Base-by-base conservation (phyloP, 2,888 invertebrate species). In the Chloroclystis v-ata region DNA sequence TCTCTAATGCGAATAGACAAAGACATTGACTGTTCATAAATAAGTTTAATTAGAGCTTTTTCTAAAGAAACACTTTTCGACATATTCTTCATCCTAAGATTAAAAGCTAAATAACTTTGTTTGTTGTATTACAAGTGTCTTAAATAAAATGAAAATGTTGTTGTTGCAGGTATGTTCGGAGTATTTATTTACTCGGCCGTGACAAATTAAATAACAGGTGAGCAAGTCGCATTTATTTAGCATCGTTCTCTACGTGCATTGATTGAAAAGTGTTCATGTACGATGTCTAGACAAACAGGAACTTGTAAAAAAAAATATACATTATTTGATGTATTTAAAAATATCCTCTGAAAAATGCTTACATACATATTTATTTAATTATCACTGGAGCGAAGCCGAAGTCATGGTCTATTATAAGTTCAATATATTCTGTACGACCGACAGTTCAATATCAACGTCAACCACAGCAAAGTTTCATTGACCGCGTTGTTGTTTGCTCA, bases 401-500 rank as follows among this genome's bases (percentile, higher is more conserved):
- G 20, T 14, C n/a, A 14, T 32, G 14, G 13, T n/a, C 14, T 33
- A n/a, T 33, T 0, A 33, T 14, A 16, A 60, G 64, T 61, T 54
- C 52, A 61, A 59, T 62, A 56, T 51, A 52, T 59, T 55, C 46
- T 57, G 52, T 53, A 59, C 59, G 58, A 55, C 58, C n/a, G n/a
- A n/a, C n/a, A 54, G 53, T 53, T 54, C 51, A 62, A 52, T 48
- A 55, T 55, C 52, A 49, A 47, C 37, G 24, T 54, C 52, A 52
- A 48, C 39, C 30, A 38, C 43, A 41, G 29, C 47, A 47, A 50
- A 50, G 57, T 57, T 50, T 52, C 57, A 47, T 57, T 57, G 54
- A 55, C 57, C 53, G 49, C 37, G 48, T 42, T 52, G 47, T 51
- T 56, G 44, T 58, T 54, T 38, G 51, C 42, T 43, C 45, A 38